phyloP scores from a whole-genome alignment of 2,797 vertebrate species.

The Macroramphosus scolopax region DNA sequence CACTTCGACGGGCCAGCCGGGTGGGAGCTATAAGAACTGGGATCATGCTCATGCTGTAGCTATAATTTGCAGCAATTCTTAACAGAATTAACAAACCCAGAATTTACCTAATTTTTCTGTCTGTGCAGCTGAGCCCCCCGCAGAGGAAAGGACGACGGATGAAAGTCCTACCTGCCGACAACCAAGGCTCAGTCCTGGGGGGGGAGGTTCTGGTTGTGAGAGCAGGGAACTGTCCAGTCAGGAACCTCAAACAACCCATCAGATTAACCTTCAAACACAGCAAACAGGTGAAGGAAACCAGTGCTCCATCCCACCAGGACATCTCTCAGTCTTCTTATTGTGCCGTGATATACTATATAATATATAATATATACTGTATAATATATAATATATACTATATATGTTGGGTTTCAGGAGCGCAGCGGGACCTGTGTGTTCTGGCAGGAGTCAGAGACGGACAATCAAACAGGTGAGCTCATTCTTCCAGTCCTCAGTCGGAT shows the following conservation, averaged over 20 bases:
- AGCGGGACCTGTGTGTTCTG: slow-evolving; percentile 71
- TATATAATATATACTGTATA: no score
- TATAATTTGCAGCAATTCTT: background rate
- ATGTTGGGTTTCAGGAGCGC: slow-evolving; percentile 58
- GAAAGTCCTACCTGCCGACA: rapidly evolving
- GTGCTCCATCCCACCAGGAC: background rate
- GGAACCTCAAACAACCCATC: slow-evolving; percentile 63
- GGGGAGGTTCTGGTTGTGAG: slow-evolving; percentile 61
- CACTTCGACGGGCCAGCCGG: no score
- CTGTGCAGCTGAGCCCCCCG: slow-evolving; percentile 6
- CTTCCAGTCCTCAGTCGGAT: background rate
- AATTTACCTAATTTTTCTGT: background rate
- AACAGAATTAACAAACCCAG: background rate
- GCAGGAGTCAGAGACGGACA: slow-evolving; percentile 10
- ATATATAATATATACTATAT: no score
- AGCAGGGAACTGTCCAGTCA: slow-evolving; percentile 44
- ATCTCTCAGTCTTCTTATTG: background rate
- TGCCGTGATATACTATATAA: slow-evolving; percentile 1
- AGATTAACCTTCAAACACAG: slow-evolving; percentile 53
- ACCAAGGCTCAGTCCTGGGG: slow-evolving; percentile 12
- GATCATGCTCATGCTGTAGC: background rate
- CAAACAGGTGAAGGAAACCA: slow-evolving; percentile 31
- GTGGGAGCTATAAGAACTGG: no score
- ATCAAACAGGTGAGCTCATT: slow-evolving; percentile 41
- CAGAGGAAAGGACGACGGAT: rapidly evolving